Evolutionary conservation across 2,888 invertebrate species (phyloP).

Genomic region (Acleris emargana): DNA sequence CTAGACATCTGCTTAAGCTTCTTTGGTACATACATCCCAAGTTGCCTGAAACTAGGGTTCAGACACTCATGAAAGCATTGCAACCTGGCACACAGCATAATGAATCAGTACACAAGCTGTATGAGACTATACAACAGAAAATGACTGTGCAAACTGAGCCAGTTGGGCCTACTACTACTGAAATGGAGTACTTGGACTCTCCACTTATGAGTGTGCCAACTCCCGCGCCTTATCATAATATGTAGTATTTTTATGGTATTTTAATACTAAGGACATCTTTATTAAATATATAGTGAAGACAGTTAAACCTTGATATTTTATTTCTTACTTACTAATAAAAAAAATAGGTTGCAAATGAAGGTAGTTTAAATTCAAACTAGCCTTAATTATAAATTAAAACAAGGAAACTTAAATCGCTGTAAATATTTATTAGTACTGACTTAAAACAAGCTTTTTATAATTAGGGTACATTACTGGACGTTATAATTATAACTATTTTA

Average conservation of each 20-base stretch:
- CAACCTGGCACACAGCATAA: constrained; percentile 91
- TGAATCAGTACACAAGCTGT: constrained; percentile 92
- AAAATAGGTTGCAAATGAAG: neutral
- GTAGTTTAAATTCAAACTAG: neutral
- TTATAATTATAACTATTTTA: constrained; percentile 35
- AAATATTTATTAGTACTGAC: constrained; percentile 75
- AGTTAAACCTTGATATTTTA: constrained; percentile 32
- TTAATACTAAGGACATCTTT: constrained; percentile 4
- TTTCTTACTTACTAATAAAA: neutral
- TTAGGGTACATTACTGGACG: constrained; percentile 49
- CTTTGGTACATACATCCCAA: constrained; percentile 96
- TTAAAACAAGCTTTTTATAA: constrained; percentile 62
- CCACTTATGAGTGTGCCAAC: constrained; percentile 94
- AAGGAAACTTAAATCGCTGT: constrained; percentile 54
- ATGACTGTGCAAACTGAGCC: constrained; percentile 89
- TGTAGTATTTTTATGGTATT: constrained; percentile 43
- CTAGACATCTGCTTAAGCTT: constrained; percentile 94
- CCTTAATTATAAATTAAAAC: constrained; percentile 43
- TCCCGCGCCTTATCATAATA: constrained; percentile 88
- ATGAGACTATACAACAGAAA: constrained; percentile 90
- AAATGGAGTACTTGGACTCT: constrained; percentile 90
- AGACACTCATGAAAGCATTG: constrained; percentile 91
- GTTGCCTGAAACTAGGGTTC: constrained; percentile 90
- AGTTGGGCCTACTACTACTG: constrained; percentile 81
- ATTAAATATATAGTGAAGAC: constrained; percentile 7